These are phyloP conservation scores for Holocentrus rufus DNA, from an alignment of 2,797 vertebrate genomes.

Conservation along the genomic window DNA sequence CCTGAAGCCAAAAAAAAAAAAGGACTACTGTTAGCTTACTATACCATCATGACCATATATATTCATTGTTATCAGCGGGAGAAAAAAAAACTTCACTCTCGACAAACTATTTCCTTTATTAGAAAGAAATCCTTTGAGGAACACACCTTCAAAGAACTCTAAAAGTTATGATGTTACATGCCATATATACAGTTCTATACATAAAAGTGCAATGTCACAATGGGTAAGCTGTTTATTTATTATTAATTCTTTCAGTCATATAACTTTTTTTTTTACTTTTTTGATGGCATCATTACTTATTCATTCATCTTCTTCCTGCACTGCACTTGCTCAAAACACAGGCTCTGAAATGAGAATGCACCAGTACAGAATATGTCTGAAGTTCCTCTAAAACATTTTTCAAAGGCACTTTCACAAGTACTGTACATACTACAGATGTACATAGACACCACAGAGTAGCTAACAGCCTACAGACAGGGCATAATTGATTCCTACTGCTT, in stretches of 20 bases:
- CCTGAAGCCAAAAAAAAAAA: no score
- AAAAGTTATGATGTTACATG: constrained; percentile 92
- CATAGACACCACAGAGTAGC: constrained; percentile 85
- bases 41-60: not conserved
- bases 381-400: constrained; percentile 89
- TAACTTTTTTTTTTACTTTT: constrained; percentile 70
- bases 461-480: constrained; percentile 85
- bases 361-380: constrained; percentile 86
- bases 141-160: constrained; percentile 87
- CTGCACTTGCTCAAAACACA: constrained; percentile 67
- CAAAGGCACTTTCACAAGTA: constrained; percentile 99
- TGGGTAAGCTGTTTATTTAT: constrained; percentile 88
- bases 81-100: constrained; percentile 64
- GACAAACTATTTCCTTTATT: constrained; percentile 97
- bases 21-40: not conserved
- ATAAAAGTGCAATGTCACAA: constrained; percentile 98
- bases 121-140: constrained; percentile 90
- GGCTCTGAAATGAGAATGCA: constrained; percentile 73
- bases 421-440: constrained; percentile 95
- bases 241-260: constrained; percentile 71
- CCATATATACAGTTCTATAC: constrained; percentile 98
- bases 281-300: constrained; percentile 80
- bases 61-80: constrained; percentile 34
- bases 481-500: constrained; percentile 72
- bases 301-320: constrained; percentile 56